Evolutionary conservation across 2,888 invertebrate genomes (phyloP).

Genomic region (Ptychoptera contaminata): DNA sequence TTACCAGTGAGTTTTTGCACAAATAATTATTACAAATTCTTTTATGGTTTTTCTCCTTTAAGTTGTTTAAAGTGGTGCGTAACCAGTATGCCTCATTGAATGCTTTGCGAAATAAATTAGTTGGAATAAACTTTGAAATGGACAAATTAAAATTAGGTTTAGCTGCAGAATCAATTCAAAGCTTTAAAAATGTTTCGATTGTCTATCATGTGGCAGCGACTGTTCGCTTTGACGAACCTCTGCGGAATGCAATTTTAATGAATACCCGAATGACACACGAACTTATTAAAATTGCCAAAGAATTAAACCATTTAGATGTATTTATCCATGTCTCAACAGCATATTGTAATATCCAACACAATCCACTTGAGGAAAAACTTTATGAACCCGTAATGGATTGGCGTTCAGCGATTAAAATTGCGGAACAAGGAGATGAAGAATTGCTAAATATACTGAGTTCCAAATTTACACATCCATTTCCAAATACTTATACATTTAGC

Average conservation of each 20-base stretch:
- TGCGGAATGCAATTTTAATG: conserved; percentile 44
- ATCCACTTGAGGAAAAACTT: conserved; percentile 50
- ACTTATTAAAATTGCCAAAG: conserved; percentile 40
- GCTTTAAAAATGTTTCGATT: conserved; percentile 44
- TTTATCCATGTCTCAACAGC: conserved; percentile 73
- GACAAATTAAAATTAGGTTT: conserved; percentile 40
- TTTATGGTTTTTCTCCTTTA: conserved; percentile 13
- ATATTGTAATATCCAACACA: conserved; percentile 65
- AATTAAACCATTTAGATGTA: conserved; percentile 26
- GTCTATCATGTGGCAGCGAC: conserved; percentile 70
- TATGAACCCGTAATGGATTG: conserved; percentile 44
- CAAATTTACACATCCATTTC: conserved; percentile 47
- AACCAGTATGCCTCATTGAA: too few relatives aligned
- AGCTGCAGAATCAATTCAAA: conserved; percentile 31
- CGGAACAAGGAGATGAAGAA: conserved; percentile 42
- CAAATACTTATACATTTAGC: conserved; percentile 85
- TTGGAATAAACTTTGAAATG: conserved; percentile 47
- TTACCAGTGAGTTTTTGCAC: conserved; percentile 29
- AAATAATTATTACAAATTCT: too few relatives aligned
- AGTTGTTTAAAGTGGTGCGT: too few relatives aligned
- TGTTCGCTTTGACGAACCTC: conserved; percentile 64
- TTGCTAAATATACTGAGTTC: conserved; percentile 37
- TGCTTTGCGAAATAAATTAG: conserved; percentile 36
- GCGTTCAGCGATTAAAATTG: conserved; percentile 46
- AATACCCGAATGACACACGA: conserved; percentile 53